These are phyloP conservation scores for Nothocercus julius DNA, from an alignment of 2,113 vertebrate species.

Conservation along the genomic window DNA sequence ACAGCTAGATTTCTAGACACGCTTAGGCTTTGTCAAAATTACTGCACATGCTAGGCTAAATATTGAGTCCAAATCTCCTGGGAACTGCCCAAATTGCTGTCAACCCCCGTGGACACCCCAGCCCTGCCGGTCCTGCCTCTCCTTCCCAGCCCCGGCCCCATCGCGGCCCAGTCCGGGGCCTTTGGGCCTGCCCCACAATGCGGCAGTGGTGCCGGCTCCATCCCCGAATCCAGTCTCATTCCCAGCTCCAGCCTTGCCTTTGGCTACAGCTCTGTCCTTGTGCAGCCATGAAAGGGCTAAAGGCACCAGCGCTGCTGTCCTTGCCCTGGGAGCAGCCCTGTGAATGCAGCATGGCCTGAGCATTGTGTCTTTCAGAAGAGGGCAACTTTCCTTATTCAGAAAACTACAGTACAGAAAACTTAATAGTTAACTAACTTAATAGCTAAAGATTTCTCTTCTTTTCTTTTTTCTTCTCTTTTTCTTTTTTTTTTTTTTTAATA, in stretches of 20 bases:
- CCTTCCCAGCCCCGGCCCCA: too few relatives aligned
- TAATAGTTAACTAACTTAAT: not conserved
- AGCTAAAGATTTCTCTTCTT: not conserved
- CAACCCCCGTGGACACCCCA: not conserved
- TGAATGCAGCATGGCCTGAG: not conserved
- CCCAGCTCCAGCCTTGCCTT: too few relatives aligned
- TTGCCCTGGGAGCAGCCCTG: fast-evolving
- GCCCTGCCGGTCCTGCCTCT: too few relatives aligned
- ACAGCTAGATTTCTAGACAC: not conserved
- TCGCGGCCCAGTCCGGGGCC: too few relatives aligned
- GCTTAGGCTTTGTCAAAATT: not conserved
- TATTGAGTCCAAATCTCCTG: not conserved
- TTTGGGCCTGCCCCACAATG: too few relatives aligned
- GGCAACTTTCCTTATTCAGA: not conserved
- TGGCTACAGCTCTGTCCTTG: too few relatives aligned
- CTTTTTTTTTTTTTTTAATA: not conserved
- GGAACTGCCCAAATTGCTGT: not conserved
- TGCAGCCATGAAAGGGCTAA: not conserved
- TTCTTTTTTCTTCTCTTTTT: not conserved
- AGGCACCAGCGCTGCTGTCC: not conserved
- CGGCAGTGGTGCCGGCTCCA: fast-evolving
- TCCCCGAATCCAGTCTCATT: too few relatives aligned
- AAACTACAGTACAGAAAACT: not conserved
- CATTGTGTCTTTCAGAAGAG: not conserved
- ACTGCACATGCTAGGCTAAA: not conserved